These are phyloP conservation scores for Irena cyanogastra DNA, from an alignment of 2,113 vertebrate genomes.

Conservation along the genomic window DNA sequence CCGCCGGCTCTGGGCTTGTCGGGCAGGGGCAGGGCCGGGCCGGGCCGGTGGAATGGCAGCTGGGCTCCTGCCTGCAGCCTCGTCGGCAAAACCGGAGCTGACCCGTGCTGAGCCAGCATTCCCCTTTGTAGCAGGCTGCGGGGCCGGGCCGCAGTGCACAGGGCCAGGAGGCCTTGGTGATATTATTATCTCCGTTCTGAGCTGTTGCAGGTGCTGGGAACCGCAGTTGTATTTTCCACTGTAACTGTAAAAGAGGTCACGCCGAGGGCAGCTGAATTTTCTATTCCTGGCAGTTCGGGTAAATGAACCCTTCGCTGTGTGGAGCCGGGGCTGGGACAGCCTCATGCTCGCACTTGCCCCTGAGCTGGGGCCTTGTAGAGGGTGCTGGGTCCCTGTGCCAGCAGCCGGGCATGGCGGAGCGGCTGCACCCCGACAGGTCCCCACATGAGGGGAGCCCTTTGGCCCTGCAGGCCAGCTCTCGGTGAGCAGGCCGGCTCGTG, in stretches of 20 bases:
- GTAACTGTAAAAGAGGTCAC: neutral
- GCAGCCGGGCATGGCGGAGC: rapidly evolving
- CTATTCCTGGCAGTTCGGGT: neutral
- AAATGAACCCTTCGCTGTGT: neutral
- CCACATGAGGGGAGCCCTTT: rapidly evolving
- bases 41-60: neutral
- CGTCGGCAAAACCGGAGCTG: rapidly evolving
- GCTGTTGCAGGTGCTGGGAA: conserved; percentile 6
- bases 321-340: neutral
- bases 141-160: rapidly evolving
- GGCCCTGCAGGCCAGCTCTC: rapidly evolving
- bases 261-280: neutral
- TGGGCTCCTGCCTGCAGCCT: neutral
- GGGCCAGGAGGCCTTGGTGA: neutral
- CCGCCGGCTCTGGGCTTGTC: rapidly evolving
- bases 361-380: neutral
- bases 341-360: rapidly evolving
- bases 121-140: neutral
- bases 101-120: neutral
- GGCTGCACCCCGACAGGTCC: rapidly evolving
- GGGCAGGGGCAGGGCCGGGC: neutral
- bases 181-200: neutral
- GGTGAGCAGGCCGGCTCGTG: rapidly evolving
- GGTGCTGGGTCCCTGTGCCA: neutral
- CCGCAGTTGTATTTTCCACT: neutral